Conservation (phyloP, 2,113 vertebrate genomes). For the Cervus canadensis region DNA sequence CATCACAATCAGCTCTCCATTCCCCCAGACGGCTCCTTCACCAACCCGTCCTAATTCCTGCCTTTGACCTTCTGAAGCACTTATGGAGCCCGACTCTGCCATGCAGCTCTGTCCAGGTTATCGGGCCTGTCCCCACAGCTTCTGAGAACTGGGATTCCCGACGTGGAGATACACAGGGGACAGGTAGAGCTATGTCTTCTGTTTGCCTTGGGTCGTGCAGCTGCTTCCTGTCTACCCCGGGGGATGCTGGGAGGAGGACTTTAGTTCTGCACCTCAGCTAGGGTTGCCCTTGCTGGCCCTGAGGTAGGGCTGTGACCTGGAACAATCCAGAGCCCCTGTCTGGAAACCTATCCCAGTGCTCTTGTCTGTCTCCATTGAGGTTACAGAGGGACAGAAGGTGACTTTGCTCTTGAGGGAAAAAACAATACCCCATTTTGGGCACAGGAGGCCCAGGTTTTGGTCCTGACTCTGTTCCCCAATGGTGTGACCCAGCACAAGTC, state of each 20-base stretch:
- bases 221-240: background rate
- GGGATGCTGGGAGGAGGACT: background rate
- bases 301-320: background rate
- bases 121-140: background rate
- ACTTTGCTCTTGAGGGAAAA: background rate
- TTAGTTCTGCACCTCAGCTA: background rate
- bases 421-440: background rate
- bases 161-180: background rate
- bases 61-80: background rate
- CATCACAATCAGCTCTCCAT: background rate
- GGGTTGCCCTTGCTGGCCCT: background rate
- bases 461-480: background rate
- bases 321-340: background rate
- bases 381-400: background rate
- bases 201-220: background rate
- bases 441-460: background rate
- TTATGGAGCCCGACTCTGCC: background rate
- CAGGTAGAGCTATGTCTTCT: background rate
- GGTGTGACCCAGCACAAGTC: background rate
- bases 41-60: rapidly evolving
- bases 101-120: background rate
- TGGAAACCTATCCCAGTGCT: background rate
- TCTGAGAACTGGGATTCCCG: background rate
- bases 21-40: background rate
- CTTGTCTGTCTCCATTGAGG: background rate